Conservation (phyloP, 23 tunicate genomes). For the Clavelina lepadiformis region DNA sequence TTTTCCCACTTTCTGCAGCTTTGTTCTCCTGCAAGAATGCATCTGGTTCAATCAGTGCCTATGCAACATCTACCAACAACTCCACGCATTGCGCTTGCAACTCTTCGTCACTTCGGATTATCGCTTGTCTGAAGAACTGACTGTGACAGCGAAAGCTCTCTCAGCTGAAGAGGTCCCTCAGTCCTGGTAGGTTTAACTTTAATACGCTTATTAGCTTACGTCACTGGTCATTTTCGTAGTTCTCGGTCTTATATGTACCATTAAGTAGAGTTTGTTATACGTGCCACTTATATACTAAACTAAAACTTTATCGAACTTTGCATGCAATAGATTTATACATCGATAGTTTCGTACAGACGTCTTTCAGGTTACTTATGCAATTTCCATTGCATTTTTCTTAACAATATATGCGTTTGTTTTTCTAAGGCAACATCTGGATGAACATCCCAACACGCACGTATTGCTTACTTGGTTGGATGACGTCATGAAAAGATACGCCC, state of each 20-base stretch:
- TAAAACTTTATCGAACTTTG: constrained; percentile 2
- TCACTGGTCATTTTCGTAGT: too few relatives aligned
- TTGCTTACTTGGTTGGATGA: constrained; percentile 82
- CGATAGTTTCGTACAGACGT: not conserved
- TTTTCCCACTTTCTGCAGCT: constrained; percentile 30
- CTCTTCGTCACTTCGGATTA: constrained; percentile 55
- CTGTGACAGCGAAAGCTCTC: constrained; percentile 47
- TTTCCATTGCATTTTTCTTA: not conserved
- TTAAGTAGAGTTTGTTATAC: too few relatives aligned
- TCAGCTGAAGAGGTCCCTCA: constrained; percentile 67
- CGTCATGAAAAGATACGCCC: constrained; percentile 50
- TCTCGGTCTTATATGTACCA: too few relatives aligned
- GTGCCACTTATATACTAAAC: too few relatives aligned
- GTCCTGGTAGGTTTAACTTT: constrained; percentile 50
- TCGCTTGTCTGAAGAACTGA: constrained; percentile 24
- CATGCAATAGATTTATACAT: not conserved
- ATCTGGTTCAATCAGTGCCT: constrained; percentile 62
- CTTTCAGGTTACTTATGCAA: not conserved
- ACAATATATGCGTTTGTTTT: not conserved
- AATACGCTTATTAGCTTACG: too few relatives aligned
- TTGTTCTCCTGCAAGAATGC: constrained; percentile 89
- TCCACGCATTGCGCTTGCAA: constrained; percentile 26
- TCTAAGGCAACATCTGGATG: constrained; percentile 70
- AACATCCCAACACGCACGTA: constrained; percentile 76
- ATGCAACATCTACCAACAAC: constrained; percentile 60